phyloP scores from a whole-genome alignment of 2,797 vertebrate species.

The Sebastes diaconus region DNA sequence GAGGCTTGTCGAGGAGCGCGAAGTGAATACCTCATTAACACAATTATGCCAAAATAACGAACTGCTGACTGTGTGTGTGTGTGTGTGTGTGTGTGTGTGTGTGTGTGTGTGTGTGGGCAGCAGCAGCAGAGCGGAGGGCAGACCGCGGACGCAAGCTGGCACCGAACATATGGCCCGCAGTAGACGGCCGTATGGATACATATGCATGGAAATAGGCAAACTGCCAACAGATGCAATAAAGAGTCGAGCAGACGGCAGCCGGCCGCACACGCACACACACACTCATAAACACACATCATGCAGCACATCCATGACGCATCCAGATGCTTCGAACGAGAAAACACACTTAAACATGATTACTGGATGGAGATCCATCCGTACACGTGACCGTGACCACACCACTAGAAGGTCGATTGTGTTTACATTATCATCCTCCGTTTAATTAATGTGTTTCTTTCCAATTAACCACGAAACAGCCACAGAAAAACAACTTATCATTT shows the following conservation, averaged over 20 bases:
- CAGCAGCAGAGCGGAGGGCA: not conserved
- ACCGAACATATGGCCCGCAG: conserved; percentile 9
- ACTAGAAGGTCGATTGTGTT: too few relatives aligned
- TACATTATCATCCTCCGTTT: not conserved
- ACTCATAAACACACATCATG: not conserved
- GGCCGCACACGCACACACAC: not conserved
- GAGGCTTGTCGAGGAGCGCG: not conserved
- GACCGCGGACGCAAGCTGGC: not conserved
- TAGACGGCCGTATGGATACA: not conserved
- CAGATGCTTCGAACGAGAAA: not conserved
- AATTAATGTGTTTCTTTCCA: not conserved
- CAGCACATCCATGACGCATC: not conserved
- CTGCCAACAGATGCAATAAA: conserved; percentile 22
- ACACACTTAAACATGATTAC: not conserved
- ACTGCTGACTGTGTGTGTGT: conserved; percentile 1
- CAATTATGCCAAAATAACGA: conserved; percentile 18
- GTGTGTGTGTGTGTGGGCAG: conserved; percentile 1
- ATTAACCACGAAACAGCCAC: not conserved
- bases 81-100: conserved; percentile 24
- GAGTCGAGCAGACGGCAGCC: not conserved
- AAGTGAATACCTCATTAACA: conserved; percentile 30
- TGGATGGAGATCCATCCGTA: not conserved
- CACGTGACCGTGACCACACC: too few relatives aligned
- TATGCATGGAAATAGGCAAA: not conserved
- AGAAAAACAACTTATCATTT: not conserved